These are phyloP conservation scores for Odontesthes bonariensis DNA, from an alignment of 2,113 vertebrate genomes.

Conservation along the genomic window DNA sequence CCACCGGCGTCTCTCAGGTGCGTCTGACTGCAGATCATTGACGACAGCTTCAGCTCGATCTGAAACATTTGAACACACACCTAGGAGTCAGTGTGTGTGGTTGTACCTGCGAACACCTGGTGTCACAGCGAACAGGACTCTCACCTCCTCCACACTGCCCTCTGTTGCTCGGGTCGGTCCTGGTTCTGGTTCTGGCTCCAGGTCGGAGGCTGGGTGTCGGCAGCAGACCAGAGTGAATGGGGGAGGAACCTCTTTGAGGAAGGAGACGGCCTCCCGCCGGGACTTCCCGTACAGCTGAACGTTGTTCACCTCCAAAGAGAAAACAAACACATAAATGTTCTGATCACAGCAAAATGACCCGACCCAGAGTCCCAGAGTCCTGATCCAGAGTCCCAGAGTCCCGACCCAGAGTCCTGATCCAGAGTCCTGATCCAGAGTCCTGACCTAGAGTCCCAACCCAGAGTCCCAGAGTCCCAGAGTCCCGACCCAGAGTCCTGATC, in stretches of 20 bases:
- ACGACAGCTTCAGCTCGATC: conserved; percentile 73
- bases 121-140: too few relatives aligned
- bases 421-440: too few relatives aligned
- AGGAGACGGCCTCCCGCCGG: conserved; percentile 90
- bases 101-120: too few relatives aligned
- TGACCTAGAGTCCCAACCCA: too few relatives aligned
- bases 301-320: conserved; percentile 88
- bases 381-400: too few relatives aligned
- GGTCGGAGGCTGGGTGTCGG: conserved; percentile 82
- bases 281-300: conserved; percentile 91
- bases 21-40: conserved; percentile 5
- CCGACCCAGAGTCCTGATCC: too few relatives aligned
- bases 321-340: not conserved
- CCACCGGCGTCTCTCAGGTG: conserved; percentile 8
- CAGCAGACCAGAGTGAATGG: conserved; percentile 95
- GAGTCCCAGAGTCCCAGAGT: too few relatives aligned
- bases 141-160: conserved; percentile 68
- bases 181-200: conserved; percentile 43
- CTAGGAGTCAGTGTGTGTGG: too few relatives aligned
- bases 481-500: too few relatives aligned
- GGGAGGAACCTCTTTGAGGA: conserved; percentile 93
- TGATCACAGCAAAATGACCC: too few relatives aligned
- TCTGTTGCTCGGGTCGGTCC: conserved; percentile 1
- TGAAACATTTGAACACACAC: conserved; percentile 25
- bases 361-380: too few relatives aligned